Percentiles rank a stretch among this genome's conserved stretches.
phyloP scores from a whole-genome alignment of 1,140 invertebrate genomes.

The Magallana ariakensis region DNA sequence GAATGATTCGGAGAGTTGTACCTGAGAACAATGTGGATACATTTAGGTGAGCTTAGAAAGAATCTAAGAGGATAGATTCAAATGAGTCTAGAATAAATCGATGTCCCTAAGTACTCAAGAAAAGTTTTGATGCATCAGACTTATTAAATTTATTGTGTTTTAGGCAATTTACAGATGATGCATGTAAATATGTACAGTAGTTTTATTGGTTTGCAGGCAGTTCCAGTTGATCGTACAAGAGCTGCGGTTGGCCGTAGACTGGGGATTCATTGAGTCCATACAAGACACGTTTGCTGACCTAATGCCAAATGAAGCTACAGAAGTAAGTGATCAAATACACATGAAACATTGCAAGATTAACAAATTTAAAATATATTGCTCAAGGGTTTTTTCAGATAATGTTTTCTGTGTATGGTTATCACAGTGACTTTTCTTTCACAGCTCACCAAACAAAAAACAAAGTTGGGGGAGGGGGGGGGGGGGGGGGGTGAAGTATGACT shows the following conservation, averaged over 20 bases:
- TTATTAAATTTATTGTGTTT: background rate
- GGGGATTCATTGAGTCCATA: slow-evolving; percentile 85
- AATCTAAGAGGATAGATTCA: background rate
- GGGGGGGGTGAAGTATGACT: no score
- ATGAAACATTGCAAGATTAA: no score
- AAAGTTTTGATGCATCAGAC: no score
- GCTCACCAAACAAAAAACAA: no score
- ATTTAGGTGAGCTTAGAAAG: slow-evolving; percentile 79
- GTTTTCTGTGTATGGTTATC: no score
- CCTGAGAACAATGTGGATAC: slow-evolving; percentile 80
- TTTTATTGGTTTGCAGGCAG: slow-evolving; percentile 80
- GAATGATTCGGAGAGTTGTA: slow-evolving; percentile 83
- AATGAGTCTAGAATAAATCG: background rate
- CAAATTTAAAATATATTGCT: no score
- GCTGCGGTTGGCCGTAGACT: slow-evolving; percentile 87
- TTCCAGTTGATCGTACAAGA: slow-evolving; percentile 87
- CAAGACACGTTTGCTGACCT: slow-evolving; percentile 83
- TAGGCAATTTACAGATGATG: background rate
- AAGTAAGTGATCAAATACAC: slow-evolving; percentile 59
- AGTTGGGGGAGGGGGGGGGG: no score
- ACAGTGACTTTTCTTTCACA: no score
- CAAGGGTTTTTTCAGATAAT: no score
- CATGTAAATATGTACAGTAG: background rate
- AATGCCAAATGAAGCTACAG: slow-evolving; percentile 72
- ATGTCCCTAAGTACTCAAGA: no score